Evolutionary conservation across 2,888 invertebrate genomes (phyloP).

Genomic region (Cerceris rybyensis): DNA sequence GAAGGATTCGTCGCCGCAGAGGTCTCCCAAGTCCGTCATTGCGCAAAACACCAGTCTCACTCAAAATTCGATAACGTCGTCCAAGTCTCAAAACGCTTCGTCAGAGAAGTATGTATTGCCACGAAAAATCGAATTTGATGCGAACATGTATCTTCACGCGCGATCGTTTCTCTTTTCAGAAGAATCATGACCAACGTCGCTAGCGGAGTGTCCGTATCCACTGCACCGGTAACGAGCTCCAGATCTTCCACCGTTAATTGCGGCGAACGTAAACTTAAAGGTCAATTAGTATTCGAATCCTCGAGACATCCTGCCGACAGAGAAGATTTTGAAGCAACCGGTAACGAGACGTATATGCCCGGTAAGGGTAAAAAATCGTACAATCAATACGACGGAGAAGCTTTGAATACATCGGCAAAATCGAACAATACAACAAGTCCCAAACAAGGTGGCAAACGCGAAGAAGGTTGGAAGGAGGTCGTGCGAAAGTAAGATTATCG

Average conservation of each 20-base stretch:
- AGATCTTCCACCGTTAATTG: conserved; percentile 68
- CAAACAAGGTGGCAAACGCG: conserved; percentile 87
- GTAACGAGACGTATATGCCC: conserved; percentile 85
- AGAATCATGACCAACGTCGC: conserved; percentile 67
- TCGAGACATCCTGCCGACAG: conserved; percentile 88
- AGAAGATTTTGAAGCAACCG: conserved; percentile 89
- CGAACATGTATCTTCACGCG: not conserved
- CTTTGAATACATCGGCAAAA: conserved; percentile 73
- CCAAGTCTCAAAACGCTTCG: conserved; percentile 70
- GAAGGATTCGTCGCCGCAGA: conserved; percentile 75
- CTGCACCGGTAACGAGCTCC: conserved; percentile 65
- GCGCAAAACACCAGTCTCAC: conserved; percentile 63
- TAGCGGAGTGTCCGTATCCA: conserved; percentile 58
- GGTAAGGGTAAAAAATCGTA: conserved; percentile 80
- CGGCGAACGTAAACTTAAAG: conserved; percentile 81
- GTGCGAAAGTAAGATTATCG: conserved; percentile 87
- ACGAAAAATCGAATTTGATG: not conserved
- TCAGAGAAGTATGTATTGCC: conserved; percentile 58
- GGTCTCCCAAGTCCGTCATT: conserved; percentile 67
- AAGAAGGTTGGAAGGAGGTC: conserved; percentile 99
- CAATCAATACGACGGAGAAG: conserved; percentile 75
- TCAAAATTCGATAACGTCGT: conserved; percentile 70
- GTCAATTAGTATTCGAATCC: conserved; percentile 87
- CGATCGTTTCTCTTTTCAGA: conserved; percentile 51
- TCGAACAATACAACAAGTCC: conserved; percentile 85